Conservation (phyloP, 2,888 invertebrate species). For the Pachliopta kotzebuea region DNA sequence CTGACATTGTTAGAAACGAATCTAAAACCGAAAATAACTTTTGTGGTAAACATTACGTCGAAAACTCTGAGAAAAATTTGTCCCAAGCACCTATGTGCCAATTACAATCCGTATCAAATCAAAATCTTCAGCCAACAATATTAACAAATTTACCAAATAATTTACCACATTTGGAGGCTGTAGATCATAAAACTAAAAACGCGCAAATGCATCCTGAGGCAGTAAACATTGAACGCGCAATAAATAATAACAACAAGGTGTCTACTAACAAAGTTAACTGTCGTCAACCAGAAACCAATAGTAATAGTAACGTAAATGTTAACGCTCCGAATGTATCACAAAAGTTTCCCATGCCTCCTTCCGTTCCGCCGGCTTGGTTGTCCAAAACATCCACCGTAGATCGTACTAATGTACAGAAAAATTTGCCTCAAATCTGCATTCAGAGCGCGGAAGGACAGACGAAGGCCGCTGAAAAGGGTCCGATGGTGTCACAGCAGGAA, state of each 20-base stretch:
- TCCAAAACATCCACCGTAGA: slow-evolving; percentile 37
- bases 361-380: slow-evolving; percentile 70
- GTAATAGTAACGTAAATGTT: slow-evolving; percentile 38
- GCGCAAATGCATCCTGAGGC: slow-evolving; percentile 19
- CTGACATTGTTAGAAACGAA: slow-evolving; percentile 39
- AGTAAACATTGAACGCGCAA: slow-evolving; percentile 33
- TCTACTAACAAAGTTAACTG: slow-evolving; percentile 5
- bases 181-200: slow-evolving; percentile 29
- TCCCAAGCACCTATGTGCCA: slow-evolving; percentile 55
- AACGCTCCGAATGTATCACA: slow-evolving; percentile 40
- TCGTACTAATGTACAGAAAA: slow-evolving; percentile 43
- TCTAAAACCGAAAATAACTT: slow-evolving; percentile 32
- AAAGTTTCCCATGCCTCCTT: slow-evolving; percentile 61
- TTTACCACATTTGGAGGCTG: slow-evolving; percentile 38
- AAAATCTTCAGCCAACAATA: slow-evolving; percentile 45
- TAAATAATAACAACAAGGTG: slow-evolving; percentile 26
- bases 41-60: slow-evolving; percentile 34
- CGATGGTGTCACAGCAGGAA: slow-evolving; percentile 45
- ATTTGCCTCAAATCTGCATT: slow-evolving; percentile 57
- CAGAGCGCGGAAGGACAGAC: slow-evolving; percentile 53
- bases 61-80: slow-evolving; percentile 40
- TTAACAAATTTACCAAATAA: slow-evolving; percentile 43
- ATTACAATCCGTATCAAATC: slow-evolving; percentile 65
- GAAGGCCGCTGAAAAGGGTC: slow-evolving; percentile 45
- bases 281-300: slow-evolving; percentile 33